Evolutionary conservation across 1,140 invertebrate species (phyloP), one percentile per base, ranked within the genome.

Genomic region (Bombus sibiricus): DNA sequence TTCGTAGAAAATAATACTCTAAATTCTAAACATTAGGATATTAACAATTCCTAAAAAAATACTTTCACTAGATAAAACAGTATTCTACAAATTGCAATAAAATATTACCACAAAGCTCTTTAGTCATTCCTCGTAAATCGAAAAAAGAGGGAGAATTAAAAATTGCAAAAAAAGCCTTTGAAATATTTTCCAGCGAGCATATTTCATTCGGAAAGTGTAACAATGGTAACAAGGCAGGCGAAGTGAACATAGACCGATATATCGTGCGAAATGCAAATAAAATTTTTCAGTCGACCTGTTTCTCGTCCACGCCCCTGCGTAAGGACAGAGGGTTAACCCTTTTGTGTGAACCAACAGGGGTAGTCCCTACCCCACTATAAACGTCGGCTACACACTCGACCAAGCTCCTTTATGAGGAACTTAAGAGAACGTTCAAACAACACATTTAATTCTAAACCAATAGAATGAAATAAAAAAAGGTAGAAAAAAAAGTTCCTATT

Each of bases 261-360:
- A 64, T 39, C 76, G 83, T 64, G 53, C 68, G 77, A 85, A 85
- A 73, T 80, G 83, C 83, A 85, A 85, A 85, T 85, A 80, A 85
- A 85, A 80, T 80, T 85, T 80, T 73, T 85, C 83, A 80, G 76
- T 43, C 78, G 83, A 85, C 83, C 83, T 80, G 83, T 43, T 85
- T 85, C 83, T 53, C 47, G 68, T 84, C 68, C 83, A 73, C 83
- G 68, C 77, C 83, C 77, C 68, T 53, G 59, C 32, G 41, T 62
- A 73, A 80, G 68, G 77, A 53, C 18, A 71, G 77, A 73, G 77
- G 68, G 83, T 71, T 85, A 64, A 85, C 76, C 77, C 83, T 85
- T 85, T 80, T 80, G 83, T 85, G 68, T 2, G 68, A 80, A 37
- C 41, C 22, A 62, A 73, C 66, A 57, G 18, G 76, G 83, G 83